Base-by-base conservation (phyloP, 2,888 invertebrate genomes). In the Pollenia griseotomentosa region DNA sequence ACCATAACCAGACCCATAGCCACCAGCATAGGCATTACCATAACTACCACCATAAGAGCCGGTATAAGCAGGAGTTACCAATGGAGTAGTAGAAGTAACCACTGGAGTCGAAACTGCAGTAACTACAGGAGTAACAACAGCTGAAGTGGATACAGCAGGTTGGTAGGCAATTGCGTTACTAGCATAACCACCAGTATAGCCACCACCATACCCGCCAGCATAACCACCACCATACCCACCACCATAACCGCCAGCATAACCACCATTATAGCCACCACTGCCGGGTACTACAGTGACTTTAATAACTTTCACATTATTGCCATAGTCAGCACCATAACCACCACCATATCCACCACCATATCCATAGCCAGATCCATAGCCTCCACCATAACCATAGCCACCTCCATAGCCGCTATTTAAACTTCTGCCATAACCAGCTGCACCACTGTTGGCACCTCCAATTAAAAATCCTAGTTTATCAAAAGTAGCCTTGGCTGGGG, bases 261-360 rank as follows among this genome's bases (percentile, higher is more conserved):
- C 85, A 0, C 85, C 83, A 33, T 42, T 40, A 33, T 81, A 83
- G 12, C 85, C 83, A 10, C 81, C 63, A 51, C 66, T 44, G 16
- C 83, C 66, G 16, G 91, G 92, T 63, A 91, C 88, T n/a, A 92
- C 89, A 46, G 88, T 87, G 9, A 92, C 91, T 74, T 92, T 92
- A 73, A 92, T 90, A 66, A 92, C 88, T 89, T 91, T 92, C 59
- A 91, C 90, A 33, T 91, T 84, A 59, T 89, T 90, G 51, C 82
- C 87, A 63, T 88, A 89, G 3, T 84, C 85, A 19, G 63, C 51
- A 16, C 86, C 81, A 48, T 88, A 88, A 0, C 87, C 82, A 5
- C 89, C 75, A n/a, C 83, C 55, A 66, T 77, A 77, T 10, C 83
- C 85, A 12, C 33, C 48, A 19, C 86, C 79, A 55, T 88, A 88